Evolutionary conservation across 2,797 vertebrate species (phyloP).

Genomic region (Ibycter americanus): DNA sequence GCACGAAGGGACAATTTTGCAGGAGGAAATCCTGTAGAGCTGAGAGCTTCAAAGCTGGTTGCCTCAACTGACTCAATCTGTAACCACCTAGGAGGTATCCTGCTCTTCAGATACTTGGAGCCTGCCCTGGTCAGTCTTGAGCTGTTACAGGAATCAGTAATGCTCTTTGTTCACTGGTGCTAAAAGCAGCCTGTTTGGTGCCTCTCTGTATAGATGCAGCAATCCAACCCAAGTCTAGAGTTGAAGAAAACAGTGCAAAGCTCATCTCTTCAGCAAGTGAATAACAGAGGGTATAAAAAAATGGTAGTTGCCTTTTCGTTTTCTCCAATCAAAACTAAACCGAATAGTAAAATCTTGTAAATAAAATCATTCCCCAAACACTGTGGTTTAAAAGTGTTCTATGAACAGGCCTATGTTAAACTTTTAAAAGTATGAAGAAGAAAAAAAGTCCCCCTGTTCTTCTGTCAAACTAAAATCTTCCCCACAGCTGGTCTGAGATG

Average conservation of each 20-base stretch:
- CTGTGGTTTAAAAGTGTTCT: neutral
- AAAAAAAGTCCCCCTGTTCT: neutral
- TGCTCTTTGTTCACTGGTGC: neutral
- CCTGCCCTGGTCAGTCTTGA: neutral
- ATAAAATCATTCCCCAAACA: neutral
- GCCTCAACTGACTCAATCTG: neutral
- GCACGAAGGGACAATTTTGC: neutral
- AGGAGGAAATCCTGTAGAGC: neutral
- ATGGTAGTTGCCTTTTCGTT: neutral
- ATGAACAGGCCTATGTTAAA: neutral
- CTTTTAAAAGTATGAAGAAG: neutral
- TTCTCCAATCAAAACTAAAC: neutral
- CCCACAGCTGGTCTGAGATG: neutral
- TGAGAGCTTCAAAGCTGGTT: neutral
- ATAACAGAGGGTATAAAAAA: neutral
- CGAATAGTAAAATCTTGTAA: neutral
- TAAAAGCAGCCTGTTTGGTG: rapidly evolving
- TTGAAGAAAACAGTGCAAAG: neutral
- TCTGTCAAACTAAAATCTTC: neutral
- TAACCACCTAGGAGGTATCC: neutral
- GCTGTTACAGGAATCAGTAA: neutral
- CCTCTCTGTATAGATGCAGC: neutral
- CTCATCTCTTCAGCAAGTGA: neutral
- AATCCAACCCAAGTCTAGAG: neutral
- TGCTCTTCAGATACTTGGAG: neutral